Evolutionary conservation across 1,140 invertebrate species (phyloP), one percentile per base, ranked within the genome.

Genomic region (Drosophila malerkotliana): DNA sequence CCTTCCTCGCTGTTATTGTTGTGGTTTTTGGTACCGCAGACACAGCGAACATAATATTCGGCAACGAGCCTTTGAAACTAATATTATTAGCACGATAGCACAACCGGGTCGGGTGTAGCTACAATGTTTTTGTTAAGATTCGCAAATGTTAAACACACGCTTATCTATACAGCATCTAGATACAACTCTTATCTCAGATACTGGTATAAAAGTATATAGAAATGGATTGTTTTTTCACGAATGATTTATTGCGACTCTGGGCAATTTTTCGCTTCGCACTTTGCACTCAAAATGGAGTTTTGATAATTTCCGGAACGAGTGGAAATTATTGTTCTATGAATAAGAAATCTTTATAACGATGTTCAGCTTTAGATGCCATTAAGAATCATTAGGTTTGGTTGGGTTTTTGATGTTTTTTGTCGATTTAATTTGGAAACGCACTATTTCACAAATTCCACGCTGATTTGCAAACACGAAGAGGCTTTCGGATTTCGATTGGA

Each of bases 351-450:
- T 87, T 91, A 54, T 77, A 90, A 44, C 69, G 64, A 49, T 62
- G 71, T 90, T 79, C 79, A 80, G 83, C 69, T 53, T 7, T 67
- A 48, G 90, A 84, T 91, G 90, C 90, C 90, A 91, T 91, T 88
- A 89, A 87, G 83, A 79, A 53, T 68, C 26, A 34, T 44, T 34
- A 12, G 52, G 45, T 37, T 45, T 34, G 32, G 32, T 44, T 44
- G 41, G 14, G 41, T 4, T 37, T 37, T 12, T 37, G 4, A 37
- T 37, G 4, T 0, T 37, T 37, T 12, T 10, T 32, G 10, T 37
- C 12, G 34, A 37, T 37, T 32, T 6, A 41, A 41, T 12, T 48
- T 45, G 51, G 63, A 69, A 44, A 55, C 44, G 26, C 54, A 58
- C 26, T 52, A 75, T 85, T 88, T 87, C 82, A 88, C 79, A 63